Base-by-base conservation (phyloP, 1,140 invertebrate species). In the Bombus waltoni region DNA sequence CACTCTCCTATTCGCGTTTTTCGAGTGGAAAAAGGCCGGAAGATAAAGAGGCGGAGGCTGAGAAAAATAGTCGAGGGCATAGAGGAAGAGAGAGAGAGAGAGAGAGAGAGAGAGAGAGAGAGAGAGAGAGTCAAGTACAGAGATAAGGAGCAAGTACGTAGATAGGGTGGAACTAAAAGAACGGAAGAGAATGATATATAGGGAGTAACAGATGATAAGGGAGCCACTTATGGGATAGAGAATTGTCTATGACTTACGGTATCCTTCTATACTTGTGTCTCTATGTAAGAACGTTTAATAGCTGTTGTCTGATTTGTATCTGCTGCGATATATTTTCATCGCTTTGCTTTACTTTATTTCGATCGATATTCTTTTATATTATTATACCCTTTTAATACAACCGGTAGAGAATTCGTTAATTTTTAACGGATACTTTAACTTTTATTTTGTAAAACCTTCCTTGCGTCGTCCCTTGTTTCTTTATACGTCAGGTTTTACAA, bases 131-230 rank as follows among this genome's bases (percentile, higher is more conserved):
- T 70, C 47, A 70, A 38, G 47, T 25, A 72, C 22, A 85, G 77
- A 80, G 83, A 85, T 78, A 85, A 78, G 59, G 11, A 28, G 59
- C 28, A 15, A 22, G 28, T 66, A 32, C n/a, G 18, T 71, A 81
- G 79, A 72, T 57, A 73, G 38, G 38, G n/a, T 25, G 38, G 62
- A n/a, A 74, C 72, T 53, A 57, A 78, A 57, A 68, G 74, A 70
- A 42, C 18, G 38, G 42, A 28, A n/a, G 42, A 10, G n/a, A 44
- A 32, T 42, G 82, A 78, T 66, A 77, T 68, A 83, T 32, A 38
- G 38, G 28, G 42, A 79, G 44, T n/a, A 70, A 78, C 62, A 22
- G 44, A 53, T 13, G 53, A 81, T 81, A 81, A 81, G 53, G 40
- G n/a, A 59, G 13, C 15, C 38, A 73, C 35, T 81, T 65, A 28